Base-by-base conservation (phyloP, 2,888 invertebrate genomes). In the Eupithecia insigniata region DNA sequence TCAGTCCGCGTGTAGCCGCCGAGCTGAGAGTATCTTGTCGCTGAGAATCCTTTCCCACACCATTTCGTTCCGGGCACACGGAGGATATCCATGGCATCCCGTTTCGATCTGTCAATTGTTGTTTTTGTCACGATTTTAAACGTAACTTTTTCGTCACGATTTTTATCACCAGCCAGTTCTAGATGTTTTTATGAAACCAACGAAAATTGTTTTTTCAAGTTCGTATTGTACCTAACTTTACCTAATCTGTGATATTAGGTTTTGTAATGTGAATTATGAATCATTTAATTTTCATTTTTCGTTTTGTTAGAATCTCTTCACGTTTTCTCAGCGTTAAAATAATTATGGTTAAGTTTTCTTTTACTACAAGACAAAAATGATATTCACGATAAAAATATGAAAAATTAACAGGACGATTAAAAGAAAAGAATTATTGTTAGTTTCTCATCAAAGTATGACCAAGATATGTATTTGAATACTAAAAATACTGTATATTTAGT, bases 11-110 rank as follows among this genome's bases (percentile, higher is more conserved):
- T 96, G 87, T 98, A 97, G 60, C 97, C 97, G 12, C 98, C 98
- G 62, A 98, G 95, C 81, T 98, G 96, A 70, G 97, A 97, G 88
- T 97, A 97, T 78, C 96, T 96, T 60, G 96, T 95, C 7, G 98
- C 98, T 0, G 96, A 96, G 85, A 96, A 96, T 1, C 98, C 98
- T 81, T 97, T 97, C 32, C 99, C 99, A 90, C 99, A 99, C 98
- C 98, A 99, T 87, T 97, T 97, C 0, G 98, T 98, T 66, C 98
- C 98, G 0, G 98, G 98, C 65, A 98, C 96, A 77, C 97, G 96
- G 72, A 98, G 95, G 81, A 97, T 91, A 86, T 97, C 97, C 87
- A 90, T 91, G 0, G 92, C 89, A 76, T 92, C 92, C 32, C 95
- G 90, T 80, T 92, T 92, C 79, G 87, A 85, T 90, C 93, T 93